phyloP scores from a whole-genome alignment of 1,140 invertebrate species.

The Pteromalus puparum region DNA sequence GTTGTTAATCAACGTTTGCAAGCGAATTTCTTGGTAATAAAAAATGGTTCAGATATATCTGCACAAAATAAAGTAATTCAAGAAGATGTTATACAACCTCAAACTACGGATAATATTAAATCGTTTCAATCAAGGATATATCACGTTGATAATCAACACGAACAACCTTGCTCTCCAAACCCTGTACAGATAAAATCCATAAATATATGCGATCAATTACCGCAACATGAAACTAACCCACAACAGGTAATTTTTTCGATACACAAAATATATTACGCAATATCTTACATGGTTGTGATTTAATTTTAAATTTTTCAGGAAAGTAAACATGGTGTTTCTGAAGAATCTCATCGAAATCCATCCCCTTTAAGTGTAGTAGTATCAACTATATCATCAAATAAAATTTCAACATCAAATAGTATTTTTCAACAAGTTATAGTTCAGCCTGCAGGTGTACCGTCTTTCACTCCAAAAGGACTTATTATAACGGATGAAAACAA shows the following conservation, averaged over 20 bases:
- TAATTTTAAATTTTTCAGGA: slow-evolving; percentile 27
- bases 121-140: background rate
- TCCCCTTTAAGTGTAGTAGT: slow-evolving; percentile 68
- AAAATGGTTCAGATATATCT: slow-evolving; percentile 28
- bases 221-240: background rate
- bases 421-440: slow-evolving; percentile 84
- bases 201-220: background rate
- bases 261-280: background rate
- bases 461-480: slow-evolving; percentile 77
- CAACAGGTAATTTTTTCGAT: slow-evolving; percentile 18
- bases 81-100: background rate
- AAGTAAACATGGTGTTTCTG: background rate
- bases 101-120: background rate
- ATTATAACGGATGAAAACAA: slow-evolving; percentile 64
- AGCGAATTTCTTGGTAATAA: slow-evolving; percentile 37
- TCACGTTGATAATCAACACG: background rate
- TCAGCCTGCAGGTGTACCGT: slow-evolving; percentile 80
- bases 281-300: background rate
- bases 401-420: slow-evolving; percentile 70
- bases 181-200: background rate
- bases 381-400: slow-evolving; percentile 68
- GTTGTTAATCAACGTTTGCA: slow-evolving; percentile 7
- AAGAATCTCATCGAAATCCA: slow-evolving; percentile 51
- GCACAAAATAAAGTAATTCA: background rate
- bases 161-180: background rate